These are phyloP conservation scores for Pentamera pediparva DNA, from an alignment of 53 echinoderm and acorn worm genomes.

Conservation along the genomic window DNA sequence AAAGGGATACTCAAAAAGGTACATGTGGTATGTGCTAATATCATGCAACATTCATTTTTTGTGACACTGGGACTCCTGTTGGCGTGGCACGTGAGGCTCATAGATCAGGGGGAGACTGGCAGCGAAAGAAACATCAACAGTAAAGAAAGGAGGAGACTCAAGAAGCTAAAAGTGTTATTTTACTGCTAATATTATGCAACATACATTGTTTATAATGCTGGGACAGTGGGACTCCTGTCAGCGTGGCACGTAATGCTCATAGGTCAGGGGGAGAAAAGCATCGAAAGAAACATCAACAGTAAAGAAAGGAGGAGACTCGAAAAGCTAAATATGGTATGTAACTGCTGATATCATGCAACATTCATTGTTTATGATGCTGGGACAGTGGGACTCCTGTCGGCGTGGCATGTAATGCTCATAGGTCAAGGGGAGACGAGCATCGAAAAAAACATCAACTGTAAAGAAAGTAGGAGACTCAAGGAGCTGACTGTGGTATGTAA, in stretches of 20 bases:
- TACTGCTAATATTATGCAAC: too few species aligned
- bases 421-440: constrained; percentile 84
- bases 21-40: too few species aligned
- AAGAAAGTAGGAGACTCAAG: constrained; percentile 66
- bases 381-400: constrained; percentile 51
- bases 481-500: constrained; percentile 86
- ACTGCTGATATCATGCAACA: too few species aligned
- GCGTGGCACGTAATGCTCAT: constrained; percentile 68
- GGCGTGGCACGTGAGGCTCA: constrained; percentile 61
- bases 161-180: constrained; percentile 82
- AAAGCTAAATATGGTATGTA: constrained; percentile 74
- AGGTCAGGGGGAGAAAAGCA: constrained; percentile 76
- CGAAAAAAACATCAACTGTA: constrained; percentile 68
- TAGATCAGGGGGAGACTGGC: constrained; percentile 78
- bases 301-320: constrained; percentile 67
- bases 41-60: too few species aligned
- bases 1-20: constrained; percentile 64
- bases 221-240: constrained; percentile 70
- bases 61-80: constrained; percentile 73
- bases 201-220: too few species aligned
- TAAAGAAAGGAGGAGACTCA: constrained; percentile 65
- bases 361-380: constrained; percentile 53
- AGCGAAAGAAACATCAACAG: constrained; percentile 76
- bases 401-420: constrained; percentile 68
- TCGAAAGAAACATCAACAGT: constrained; percentile 81